phyloP scores from a whole-genome alignment of 2,888 invertebrate genomes.

The Dromius quadrimaculatus region DNA sequence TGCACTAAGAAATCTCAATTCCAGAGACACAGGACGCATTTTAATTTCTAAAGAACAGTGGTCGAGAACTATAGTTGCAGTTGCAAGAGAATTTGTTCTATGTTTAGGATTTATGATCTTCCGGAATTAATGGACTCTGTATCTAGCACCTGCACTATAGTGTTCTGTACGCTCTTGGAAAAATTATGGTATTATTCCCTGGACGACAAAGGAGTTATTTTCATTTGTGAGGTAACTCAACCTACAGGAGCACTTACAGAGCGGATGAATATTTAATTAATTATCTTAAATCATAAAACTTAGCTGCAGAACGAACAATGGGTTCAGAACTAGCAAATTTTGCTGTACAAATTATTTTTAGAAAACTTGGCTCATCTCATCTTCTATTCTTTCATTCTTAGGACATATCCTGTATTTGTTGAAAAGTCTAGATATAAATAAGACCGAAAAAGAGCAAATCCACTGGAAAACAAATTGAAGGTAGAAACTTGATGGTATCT shows the following conservation, averaged over 20 bases:
- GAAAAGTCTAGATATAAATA: too few species aligned
- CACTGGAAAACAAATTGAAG: too few species aligned
- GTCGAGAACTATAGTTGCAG: constrained; percentile 13
- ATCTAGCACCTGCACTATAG: constrained; percentile 35
- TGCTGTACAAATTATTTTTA: too few species aligned
- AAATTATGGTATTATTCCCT: constrained; percentile 35
- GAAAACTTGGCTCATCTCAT: too few species aligned
- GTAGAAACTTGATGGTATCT: too few species aligned
- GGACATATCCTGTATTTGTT: too few species aligned
- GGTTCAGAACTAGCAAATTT: too few species aligned
- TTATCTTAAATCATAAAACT: constrained; percentile 27
- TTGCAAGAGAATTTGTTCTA: constrained; percentile 33
- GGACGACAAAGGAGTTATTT: constrained; percentile 36
- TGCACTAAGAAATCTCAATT: constrained; percentile 1
- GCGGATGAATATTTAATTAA: constrained; percentile 28
- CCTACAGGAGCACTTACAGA: neutral
- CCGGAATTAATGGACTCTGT: constrained; percentile 36
- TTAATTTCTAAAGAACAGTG: constrained; percentile 37
- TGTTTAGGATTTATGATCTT: constrained; percentile 27
- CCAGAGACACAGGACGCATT: constrained; percentile 1
- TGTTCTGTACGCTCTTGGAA: constrained; percentile 25
- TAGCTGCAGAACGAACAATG: neutral
- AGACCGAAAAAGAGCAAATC: too few species aligned
- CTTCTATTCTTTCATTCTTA: too few species aligned
- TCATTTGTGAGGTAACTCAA: constrained; percentile 35